These are phyloP conservation scores for Phragmatobia fuliginosa DNA, from an alignment of 2,888 invertebrate species.

Conservation along the genomic window DNA sequence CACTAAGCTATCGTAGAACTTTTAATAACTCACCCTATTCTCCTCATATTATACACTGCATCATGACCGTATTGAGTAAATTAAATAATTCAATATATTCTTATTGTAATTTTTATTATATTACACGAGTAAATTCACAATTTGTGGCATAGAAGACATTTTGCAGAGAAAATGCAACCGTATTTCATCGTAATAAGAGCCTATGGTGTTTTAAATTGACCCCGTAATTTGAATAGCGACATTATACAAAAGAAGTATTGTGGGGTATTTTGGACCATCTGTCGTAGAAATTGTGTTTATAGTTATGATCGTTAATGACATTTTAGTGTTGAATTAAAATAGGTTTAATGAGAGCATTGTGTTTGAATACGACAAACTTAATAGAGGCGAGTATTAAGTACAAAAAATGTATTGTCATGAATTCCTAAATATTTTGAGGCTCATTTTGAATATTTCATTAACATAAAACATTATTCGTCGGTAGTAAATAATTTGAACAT, in stretches of 20 bases:
- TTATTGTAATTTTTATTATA: slow-evolving; percentile 34
- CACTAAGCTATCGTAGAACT: neutral
- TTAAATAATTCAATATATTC: slow-evolving; percentile 28
- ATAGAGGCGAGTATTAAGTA: neutral
- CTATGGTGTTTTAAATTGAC: slow-evolving; percentile 30
- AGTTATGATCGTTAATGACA: slow-evolving; percentile 57
- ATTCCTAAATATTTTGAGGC: neutral
- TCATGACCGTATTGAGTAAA: slow-evolving; percentile 34
- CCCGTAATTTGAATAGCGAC: slow-evolving; percentile 45
- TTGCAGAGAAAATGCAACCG: slow-evolving; percentile 23
- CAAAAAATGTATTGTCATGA: slow-evolving; percentile 1
- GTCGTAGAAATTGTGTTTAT: slow-evolving; percentile 64
- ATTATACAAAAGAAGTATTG: slow-evolving; percentile 64
- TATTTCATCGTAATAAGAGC: slow-evolving; percentile 22
- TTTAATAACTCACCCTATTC: slow-evolving; percentile 2
- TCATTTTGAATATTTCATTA: slow-evolving; percentile 1
- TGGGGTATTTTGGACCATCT: slow-evolving; percentile 73
- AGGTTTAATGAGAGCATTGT: slow-evolving; percentile 40
- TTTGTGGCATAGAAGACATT: slow-evolving; percentile 47
- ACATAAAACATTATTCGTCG: neutral
- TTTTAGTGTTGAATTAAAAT: slow-evolving; percentile 58
- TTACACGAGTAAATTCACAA: slow-evolving; percentile 43
- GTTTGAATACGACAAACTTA: slow-evolving; percentile 33
- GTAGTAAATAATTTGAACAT: neutral
- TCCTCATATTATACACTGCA: slow-evolving; percentile 16